Percentiles rank a stretch among this genome's conserved stretches.
phyloP scores from a whole-genome alignment of 1,140 invertebrate species.

The Drosophila nannoptera region DNA sequence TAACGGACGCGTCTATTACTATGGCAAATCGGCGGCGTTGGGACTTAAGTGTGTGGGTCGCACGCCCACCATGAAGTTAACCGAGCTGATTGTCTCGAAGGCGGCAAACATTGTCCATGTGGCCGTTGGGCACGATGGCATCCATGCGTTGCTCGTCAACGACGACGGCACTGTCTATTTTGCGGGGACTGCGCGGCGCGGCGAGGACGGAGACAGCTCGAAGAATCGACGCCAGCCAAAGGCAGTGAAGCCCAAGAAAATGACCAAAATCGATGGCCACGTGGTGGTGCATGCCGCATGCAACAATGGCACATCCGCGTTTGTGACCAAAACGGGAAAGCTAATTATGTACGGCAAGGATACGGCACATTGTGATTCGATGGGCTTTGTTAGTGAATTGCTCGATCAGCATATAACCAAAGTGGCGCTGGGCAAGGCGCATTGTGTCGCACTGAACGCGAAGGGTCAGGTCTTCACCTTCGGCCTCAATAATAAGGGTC shows the following conservation, averaged over 20 bases:
- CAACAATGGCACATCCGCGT: conserved; percentile 95
- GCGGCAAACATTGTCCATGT: conserved; percentile 88
- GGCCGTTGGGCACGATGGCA: conserved; percentile 94
- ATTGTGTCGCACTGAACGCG: conserved; percentile 91
- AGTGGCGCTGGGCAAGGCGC: conserved; percentile 96
- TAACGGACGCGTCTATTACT: conserved; percentile 88
- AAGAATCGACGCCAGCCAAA: conserved; percentile 92
- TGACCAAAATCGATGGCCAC: conserved; percentile 93
- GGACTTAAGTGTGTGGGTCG: conserved; percentile 79
- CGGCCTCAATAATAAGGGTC: conserved; percentile 98
- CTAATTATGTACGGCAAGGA: conserved; percentile 97
- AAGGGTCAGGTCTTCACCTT: conserved; percentile 96
- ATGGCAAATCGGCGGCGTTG: conserved; percentile 85
- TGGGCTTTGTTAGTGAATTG: conserved; percentile 85
- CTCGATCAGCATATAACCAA: conserved; percentile 89
- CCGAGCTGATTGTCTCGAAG: conserved; percentile 87
- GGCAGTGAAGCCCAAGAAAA: conserved; percentile 94
- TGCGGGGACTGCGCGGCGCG: conserved; percentile 92
- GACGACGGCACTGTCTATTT: conserved; percentile 94
- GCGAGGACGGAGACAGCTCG: conserved; percentile 95
- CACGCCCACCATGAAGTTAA: conserved; percentile 84
- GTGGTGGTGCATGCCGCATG: conserved; percentile 90
- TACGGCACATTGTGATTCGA: conserved; percentile 90
- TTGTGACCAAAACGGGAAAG: conserved; percentile 93
- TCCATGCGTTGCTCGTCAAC: conserved; percentile 91